phyloP scores from a whole-genome alignment of 1,140 invertebrate species.

The Heliconius nattereri region DNA sequence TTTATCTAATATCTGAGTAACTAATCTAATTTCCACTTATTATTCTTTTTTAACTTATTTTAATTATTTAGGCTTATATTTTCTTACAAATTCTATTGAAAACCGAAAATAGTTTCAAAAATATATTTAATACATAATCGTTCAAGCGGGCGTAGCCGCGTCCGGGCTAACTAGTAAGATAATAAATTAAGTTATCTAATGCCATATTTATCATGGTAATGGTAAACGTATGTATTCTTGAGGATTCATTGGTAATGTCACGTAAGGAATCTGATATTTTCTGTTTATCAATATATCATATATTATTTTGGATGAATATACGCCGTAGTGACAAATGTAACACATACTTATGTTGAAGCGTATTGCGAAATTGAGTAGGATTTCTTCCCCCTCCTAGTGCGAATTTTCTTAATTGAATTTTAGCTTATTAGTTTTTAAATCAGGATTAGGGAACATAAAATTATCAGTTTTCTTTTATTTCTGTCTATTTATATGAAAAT shows the following conservation, averaged over 20 bases:
- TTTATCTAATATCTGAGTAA: no score
- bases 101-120: no score
- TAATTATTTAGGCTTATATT: no score
- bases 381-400: neutral
- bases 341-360: neutral
- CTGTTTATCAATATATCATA: slow-evolving; percentile 26
- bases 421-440: neutral
- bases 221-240: neutral
- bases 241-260: slow-evolving; percentile 23
- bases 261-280: slow-evolving; percentile 25
- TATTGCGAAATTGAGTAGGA: neutral
- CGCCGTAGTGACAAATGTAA: neutral
- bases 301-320: slow-evolving; percentile 14
- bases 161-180: no score
- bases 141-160: no score
- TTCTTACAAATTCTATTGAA: no score
- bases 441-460: neutral
- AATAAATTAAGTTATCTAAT: neutral
- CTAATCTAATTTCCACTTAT: no score
- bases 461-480: no score
- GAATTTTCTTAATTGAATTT: neutral
- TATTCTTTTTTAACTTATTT: no score
- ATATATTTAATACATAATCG: no score
- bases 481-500: no score
- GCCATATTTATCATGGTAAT: neutral